Percentiles rank a stretch among this genome's conserved stretches.
Evolutionary conservation across 2,113 vertebrate species (phyloP).

Genomic region (Aptenodytes patagonicus): DNA sequence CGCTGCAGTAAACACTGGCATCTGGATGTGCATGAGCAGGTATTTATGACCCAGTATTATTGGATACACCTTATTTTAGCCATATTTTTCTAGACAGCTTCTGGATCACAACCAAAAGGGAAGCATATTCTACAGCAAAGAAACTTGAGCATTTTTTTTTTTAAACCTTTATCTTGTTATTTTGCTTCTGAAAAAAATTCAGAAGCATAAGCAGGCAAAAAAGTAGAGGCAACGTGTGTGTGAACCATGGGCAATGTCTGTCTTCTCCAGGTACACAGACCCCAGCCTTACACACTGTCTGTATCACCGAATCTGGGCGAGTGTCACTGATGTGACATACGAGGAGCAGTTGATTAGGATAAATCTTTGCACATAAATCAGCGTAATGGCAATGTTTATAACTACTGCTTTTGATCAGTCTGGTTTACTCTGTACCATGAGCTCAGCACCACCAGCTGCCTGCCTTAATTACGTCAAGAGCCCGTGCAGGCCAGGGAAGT

Average conservation of each 20-base stretch:
- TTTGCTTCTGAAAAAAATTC: not conserved
- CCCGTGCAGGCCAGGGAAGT: fast-evolving
- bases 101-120: not conserved
- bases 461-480: not conserved
- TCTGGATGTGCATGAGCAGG: not conserved
- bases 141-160: not conserved
- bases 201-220: not conserved
- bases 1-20: not conserved
- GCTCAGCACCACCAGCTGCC: not conserved
- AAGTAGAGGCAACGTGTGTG: fast-evolving
- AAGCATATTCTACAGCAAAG: not conserved
- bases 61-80: not conserved
- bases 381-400: not conserved
- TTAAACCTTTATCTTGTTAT: not conserved
- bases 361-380: not conserved
- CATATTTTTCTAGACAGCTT: not conserved
- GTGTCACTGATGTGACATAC: not conserved
- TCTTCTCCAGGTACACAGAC: not conserved
- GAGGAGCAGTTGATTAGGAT: not conserved
- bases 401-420: not conserved
- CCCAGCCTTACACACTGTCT: not conserved
- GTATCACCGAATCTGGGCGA: not conserved
- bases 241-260: not conserved
- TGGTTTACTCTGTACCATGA: not conserved
- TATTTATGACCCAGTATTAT: not conserved